A percentile compares a stretch with the other conserved stretches of the same genome.
phyloP scores from a whole-genome alignment of 1,140 invertebrate species.

The Trachelipus rathkii region DNA sequence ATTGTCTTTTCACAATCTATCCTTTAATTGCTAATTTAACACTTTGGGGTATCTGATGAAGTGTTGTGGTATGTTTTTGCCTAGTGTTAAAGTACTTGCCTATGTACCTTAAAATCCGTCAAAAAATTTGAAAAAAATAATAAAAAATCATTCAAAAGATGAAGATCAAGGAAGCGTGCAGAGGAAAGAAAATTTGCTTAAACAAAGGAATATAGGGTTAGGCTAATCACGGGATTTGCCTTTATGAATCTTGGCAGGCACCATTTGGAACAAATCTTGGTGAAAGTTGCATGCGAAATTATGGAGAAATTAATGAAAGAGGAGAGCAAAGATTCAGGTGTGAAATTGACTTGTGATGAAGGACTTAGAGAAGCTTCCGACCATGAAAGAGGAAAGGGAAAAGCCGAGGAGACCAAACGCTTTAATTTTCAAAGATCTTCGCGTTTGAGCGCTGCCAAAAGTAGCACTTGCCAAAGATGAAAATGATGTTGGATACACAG shows the following conservation, averaged over 20 bases:
- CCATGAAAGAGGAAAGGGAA: conserved; percentile 1
- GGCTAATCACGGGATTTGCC: background rate
- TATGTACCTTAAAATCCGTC: too few species aligned
- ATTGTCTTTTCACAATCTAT: too few species aligned
- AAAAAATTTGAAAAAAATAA: too few species aligned
- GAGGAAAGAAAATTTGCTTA: background rate
- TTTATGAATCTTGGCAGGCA: conserved; percentile 12
- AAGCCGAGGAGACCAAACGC: background rate
- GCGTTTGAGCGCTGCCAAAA: background rate
- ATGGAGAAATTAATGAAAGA: conserved; percentile 13
- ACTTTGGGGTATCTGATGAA: too few species aligned
- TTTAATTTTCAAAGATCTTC: conserved; percentile 3
- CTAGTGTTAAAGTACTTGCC: too few species aligned
- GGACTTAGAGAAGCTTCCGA: background rate
- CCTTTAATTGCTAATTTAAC: too few species aligned
- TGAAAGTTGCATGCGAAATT: conserved; percentile 12
- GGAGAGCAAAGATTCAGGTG: conserved; percentile 8
- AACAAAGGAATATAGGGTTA: background rate
- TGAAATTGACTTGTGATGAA: conserved; percentile 13
- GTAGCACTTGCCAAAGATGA: too few species aligned
- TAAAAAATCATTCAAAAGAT: too few species aligned
- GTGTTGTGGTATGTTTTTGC: too few species aligned
- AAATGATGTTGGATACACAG: too few species aligned
- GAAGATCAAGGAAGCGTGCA: too few species aligned
- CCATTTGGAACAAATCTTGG: conserved; percentile 9